Evolutionary conservation across 2,888 invertebrate genomes (phyloP), one percentile per base, ranked within the genome.

Genomic region (Lepidonotus clava): DNA sequence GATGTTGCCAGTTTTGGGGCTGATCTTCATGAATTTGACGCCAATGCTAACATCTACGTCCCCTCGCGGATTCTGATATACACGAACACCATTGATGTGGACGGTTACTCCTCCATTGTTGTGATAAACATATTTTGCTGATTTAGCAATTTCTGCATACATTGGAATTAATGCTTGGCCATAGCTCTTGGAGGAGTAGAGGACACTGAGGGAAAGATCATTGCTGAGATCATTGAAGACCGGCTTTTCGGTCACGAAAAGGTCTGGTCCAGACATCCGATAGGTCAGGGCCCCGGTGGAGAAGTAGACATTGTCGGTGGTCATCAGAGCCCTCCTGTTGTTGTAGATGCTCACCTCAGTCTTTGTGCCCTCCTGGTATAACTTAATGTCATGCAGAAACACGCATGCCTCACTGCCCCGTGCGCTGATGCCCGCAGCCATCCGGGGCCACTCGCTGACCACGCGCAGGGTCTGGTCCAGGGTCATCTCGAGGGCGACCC

Each of bases 401-500:
- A 95, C 90, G 86, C 93, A 92, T 66, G 93, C 92, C 2, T 91
- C 89, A 24, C 90, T 92, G 6, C 94, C 94, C 0, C 91, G 89
- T 21, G 90, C 90, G 89, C 92, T 94, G 21, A 93, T 92, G 6
- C 94, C 93, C 0, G 92, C 93, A 83, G 94, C 93, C 85, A 94
- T 92, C 83, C 93, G 92, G 87, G 91, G 91, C 36, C 92, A 91
- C 88, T 93, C 93, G 86, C 93, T 93, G 38, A 94, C 93, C 41
- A 95, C 91, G 4, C 95, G 92, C 40, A 95, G 91, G 1, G 94
- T 92, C 32, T 92, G 90, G 89, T 95, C 94, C 11, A 94, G 90
- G 21, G 94, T 93, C 91, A 94, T 92, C 88, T 95, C 95, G 8
- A 95, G 92, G 14, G 93, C 91, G 14, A 94, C 91, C 80, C 94